phyloP scores from a whole-genome alignment of 2,113 vertebrate species.

The Ancistrus triradiatus region DNA sequence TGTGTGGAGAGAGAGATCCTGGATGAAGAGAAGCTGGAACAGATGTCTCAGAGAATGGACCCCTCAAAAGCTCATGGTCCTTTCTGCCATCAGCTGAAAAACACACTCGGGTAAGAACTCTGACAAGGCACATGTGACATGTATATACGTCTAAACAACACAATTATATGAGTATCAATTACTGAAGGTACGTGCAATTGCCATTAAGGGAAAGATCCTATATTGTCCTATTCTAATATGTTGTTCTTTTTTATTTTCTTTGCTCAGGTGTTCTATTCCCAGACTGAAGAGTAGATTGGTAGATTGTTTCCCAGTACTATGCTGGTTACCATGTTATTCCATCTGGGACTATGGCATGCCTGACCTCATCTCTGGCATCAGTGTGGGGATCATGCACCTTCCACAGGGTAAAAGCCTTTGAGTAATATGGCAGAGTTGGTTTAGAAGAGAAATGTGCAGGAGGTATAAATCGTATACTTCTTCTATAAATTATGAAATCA shows the following conservation, averaged over 20 bases:
- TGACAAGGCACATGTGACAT: no score
- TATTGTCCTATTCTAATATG: not conserved
- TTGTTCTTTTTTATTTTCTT: not conserved
- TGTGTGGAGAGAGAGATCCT: slow-evolving; percentile 65
- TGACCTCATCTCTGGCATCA: slow-evolving; percentile 85
- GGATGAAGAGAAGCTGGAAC: slow-evolving; percentile 79
- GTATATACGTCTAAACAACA: no score
- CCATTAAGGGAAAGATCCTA: no score
- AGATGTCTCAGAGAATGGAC: slow-evolving; percentile 64
- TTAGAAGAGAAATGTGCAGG: no score
- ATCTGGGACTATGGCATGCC: slow-evolving; percentile 85
- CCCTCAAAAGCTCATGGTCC: slow-evolving; percentile 41
- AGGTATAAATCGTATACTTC: no score
- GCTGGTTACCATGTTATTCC: slow-evolving; percentile 88
- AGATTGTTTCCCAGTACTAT: slow-evolving; percentile 75
- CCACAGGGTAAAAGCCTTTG: slow-evolving; percentile 81
- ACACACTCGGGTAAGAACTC: slow-evolving; percentile 61
- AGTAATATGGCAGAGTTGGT: not conserved
- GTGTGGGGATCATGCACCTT: slow-evolving; percentile 96
- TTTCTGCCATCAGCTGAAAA: slow-evolving; percentile 53
- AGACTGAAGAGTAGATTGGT: slow-evolving; percentile 67
- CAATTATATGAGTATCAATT: no score
- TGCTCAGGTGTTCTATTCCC: slow-evolving; percentile 70
- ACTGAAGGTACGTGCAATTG: no score
- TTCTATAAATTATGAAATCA: no score